A percentile compares a stretch with the other conserved stretches of the same genome.
These are phyloP conservation scores for Pimpla rufipes DNA, from an alignment of 2,888 invertebrate genomes.

Conservation along the genomic window DNA sequence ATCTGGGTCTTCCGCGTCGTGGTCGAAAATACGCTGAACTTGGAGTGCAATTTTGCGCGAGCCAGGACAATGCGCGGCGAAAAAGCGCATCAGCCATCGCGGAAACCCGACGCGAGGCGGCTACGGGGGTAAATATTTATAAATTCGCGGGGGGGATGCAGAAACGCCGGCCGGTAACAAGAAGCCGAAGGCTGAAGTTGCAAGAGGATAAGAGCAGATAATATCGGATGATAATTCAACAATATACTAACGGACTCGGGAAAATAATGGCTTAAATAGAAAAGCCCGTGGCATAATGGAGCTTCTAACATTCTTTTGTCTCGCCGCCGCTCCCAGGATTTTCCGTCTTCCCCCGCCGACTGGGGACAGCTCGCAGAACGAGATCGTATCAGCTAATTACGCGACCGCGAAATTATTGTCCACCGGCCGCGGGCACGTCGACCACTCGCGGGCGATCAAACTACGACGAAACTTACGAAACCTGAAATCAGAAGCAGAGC, in stretches of 20 bases:
- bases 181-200: slow-evolving; percentile 8
- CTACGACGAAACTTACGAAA: slow-evolving; percentile 46
- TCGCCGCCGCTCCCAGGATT: slow-evolving; percentile 69
- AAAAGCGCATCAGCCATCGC: too few species aligned
- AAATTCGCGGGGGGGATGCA: neutral
- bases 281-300: slow-evolving; percentile 72
- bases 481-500: slow-evolving; percentile 33
- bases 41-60: too few species aligned
- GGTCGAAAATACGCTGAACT: too few species aligned
- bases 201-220: slow-evolving; percentile 28
- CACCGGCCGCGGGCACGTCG: slow-evolving; percentile 41
- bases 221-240: slow-evolving; percentile 46
- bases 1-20: too few species aligned
- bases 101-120: too few species aligned
- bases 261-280: slow-evolving; percentile 75
- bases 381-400: slow-evolving; percentile 80
- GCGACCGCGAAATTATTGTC: slow-evolving; percentile 76
- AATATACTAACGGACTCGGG: slow-evolving; percentile 58
- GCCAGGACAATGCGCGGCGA: too few species aligned
- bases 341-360: slow-evolving; percentile 41
- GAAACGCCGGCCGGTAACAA: neutral
- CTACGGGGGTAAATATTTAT: neutral
- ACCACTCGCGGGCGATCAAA: slow-evolving; percentile 30
- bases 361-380: slow-evolving; percentile 19
- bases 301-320: slow-evolving; percentile 78